Conservation (phyloP, 2,113 vertebrate species). For the Misgurnus anguillicaudatus region DNA sequence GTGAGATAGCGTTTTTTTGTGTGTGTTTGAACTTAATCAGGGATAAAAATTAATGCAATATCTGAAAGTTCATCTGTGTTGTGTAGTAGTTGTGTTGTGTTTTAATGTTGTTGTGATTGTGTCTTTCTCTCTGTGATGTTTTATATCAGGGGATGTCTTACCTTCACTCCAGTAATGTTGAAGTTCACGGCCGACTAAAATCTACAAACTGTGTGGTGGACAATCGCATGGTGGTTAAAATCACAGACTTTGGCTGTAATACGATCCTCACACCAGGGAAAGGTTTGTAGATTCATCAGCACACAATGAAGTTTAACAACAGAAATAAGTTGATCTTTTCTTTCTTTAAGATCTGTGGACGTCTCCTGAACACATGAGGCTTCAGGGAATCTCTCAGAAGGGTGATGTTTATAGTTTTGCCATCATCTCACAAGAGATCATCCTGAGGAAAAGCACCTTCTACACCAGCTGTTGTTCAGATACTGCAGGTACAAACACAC, state of each 20-base stretch:
- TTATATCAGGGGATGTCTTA: conserved; percentile 91
- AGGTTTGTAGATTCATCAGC: conserved; percentile 69
- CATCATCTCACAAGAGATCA: conserved; percentile 93
- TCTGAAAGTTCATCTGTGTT: too few relatives aligned
- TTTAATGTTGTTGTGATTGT: background rate
- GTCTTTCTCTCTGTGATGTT: background rate
- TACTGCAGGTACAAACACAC: conserved; percentile 57
- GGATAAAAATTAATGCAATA: too few relatives aligned
- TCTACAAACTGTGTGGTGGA: conserved; percentile 97
- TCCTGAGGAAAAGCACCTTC: conserved; percentile 82
- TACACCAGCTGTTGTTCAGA: conserved; percentile 73
- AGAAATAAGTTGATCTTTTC: too few relatives aligned
- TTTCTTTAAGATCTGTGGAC: conserved; percentile 86
- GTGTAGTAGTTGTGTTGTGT: too few relatives aligned
- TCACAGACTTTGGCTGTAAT: conserved; percentile 95
- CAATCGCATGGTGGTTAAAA: conserved; percentile 97
- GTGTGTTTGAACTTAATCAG: too few relatives aligned
- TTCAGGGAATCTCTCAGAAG: conserved; percentile 86
- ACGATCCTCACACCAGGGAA: conserved; percentile 83
- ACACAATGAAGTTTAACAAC: too few relatives aligned
- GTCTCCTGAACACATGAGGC: conserved; percentile 89
- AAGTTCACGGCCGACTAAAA: conserved; percentile 90
- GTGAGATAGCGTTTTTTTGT: too few relatives aligned
- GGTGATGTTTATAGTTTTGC: conserved; percentile 95
- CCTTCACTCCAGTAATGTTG: conserved; percentile 91